Evolutionary conservation across 2,113 vertebrate genomes (phyloP), one percentile per base, ranked within the genome.

Genomic region (Microtus ochrogaster): DNA sequence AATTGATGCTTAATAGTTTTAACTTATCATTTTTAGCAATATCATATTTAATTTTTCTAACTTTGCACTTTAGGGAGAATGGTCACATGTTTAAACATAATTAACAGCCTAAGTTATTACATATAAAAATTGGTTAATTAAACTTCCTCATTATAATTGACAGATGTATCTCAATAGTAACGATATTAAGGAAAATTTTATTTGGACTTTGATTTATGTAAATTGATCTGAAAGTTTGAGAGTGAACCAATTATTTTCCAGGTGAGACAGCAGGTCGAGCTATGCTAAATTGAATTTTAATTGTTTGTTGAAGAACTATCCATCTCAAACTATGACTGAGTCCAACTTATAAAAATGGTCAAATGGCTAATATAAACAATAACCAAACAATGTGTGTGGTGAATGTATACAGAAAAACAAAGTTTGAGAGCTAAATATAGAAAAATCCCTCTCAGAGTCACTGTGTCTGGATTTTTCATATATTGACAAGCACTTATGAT

Each of bases 81-180:
- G 49, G 44, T 47, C 22, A 91, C 4, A n/a, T 84, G 4, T 77
- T 74, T 87, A 86, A 22, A 55, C 4, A 72, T 89, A 79, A 96
- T 49, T 90, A 92, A 86, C 5, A 78, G 30, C n/a, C 6, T 87
- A 74, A 74, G 61, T 49, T 91, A 74, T 78, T 91, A 95, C 73
- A 77, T 58, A 55, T 33, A 94, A 82, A 76, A 3, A 86, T 12
- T 47, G 5, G 61, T 88, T 82, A 28, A 94, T 52, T 91, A 58
- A 94, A 72, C 44, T 49, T 12, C 1, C 5, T 30, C 92, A 66
- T 83, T 73, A 74, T 8, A 9, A 94, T 28, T 73, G 92, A 11
- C 68, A 63, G 39, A 52, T 90, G 14, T 8, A 79, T 68, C 55
- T 41, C 28, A 84, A 17, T 65, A 92, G 77, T 26, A 92, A 92